phyloP scores from a whole-genome alignment of 2,113 vertebrate genomes.

The Protobothrops mucrosquamatus region DNA sequence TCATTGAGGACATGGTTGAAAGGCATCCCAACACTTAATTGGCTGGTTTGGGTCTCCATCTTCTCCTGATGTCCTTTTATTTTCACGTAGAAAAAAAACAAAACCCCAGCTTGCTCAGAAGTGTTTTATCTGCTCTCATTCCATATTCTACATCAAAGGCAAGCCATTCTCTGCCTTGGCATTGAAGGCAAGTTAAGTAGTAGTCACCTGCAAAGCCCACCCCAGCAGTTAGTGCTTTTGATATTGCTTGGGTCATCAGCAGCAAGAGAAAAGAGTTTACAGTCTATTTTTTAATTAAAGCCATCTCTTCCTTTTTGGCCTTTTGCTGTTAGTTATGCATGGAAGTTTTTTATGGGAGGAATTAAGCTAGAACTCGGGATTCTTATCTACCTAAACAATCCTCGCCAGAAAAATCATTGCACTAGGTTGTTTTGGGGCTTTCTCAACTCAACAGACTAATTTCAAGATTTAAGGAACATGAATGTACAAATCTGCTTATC shows the following conservation, averaged over 20 bases:
- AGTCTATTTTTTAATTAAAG: background rate
- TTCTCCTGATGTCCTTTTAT: background rate
- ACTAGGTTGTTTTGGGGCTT: background rate
- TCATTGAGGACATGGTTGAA: background rate
- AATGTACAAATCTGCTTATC: background rate
- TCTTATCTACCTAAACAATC: background rate
- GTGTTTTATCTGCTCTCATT: constrained; percentile 22
- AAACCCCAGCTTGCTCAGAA: background rate
- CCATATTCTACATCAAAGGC: constrained; percentile 9
- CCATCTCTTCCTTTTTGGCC: background rate
- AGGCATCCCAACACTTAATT: background rate
- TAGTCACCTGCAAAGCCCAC: constrained; percentile 5
- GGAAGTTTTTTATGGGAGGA: background rate
- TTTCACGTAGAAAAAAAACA: background rate
- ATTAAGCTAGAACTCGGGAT: too few relatives aligned
- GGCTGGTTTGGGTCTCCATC: background rate
- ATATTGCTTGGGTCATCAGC: constrained; percentile 2
- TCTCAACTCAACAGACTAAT: background rate
- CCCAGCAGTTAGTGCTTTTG: constrained; percentile 14
- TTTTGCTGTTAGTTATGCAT: background rate
- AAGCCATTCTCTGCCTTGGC: constrained; percentile 3
- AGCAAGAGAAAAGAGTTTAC: background rate
- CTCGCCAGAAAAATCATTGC: background rate
- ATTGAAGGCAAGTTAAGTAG: background rate
- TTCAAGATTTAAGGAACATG: background rate